Percentiles rank a stretch among this genome's conserved stretches.
Evolutionary conservation across 30 jellyfish, hydroid and myxozoan species (phyloP).

Genomic region (Chrysaora quinquecirrha): DNA sequence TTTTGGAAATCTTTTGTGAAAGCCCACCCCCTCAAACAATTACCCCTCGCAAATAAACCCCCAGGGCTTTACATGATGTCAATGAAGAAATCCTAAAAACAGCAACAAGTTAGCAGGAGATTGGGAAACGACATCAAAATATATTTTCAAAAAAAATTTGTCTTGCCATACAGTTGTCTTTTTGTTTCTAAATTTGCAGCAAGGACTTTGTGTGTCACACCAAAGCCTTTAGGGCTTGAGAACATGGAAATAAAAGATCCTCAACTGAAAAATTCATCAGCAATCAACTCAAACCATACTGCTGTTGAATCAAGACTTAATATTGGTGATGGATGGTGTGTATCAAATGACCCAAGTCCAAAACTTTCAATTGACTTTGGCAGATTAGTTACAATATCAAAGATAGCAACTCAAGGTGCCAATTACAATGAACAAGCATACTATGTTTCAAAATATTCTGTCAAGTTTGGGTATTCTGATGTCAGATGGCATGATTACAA

Average conservation of each 20-base stretch:
- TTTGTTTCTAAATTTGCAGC: too few relatives aligned
- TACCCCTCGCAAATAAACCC: too few relatives aligned
- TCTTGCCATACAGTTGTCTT: too few relatives aligned
- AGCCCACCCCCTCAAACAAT: too few relatives aligned
- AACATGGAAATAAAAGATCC: not conserved
- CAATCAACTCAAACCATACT: not conserved
- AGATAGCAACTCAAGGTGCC: constrained; percentile 57
- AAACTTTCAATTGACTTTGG: constrained; percentile 5
- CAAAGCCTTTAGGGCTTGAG: constrained; percentile 27
- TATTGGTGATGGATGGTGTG: constrained; percentile 64
- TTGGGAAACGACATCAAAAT: too few relatives aligned
- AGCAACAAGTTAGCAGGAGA: too few relatives aligned
- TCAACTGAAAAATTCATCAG: not conserved
- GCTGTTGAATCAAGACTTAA: constrained; percentile 26
- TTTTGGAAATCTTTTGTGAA: too few relatives aligned
- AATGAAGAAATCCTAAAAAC: too few relatives aligned
- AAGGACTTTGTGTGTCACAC: too few relatives aligned
- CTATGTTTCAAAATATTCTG: not conserved
- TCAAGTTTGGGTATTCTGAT: constrained; percentile 31
- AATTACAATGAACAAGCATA: not conserved
- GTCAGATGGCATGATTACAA: constrained; percentile 23
- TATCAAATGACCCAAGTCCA: not conserved
- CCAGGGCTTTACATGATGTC: too few relatives aligned
- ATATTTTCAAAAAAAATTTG: too few relatives aligned
- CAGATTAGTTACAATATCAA: constrained; percentile 30